These are phyloP conservation scores for Auanema freiburgensis DNA, from an alignment of 2,888 invertebrate genomes.

Conservation along the genomic window DNA sequence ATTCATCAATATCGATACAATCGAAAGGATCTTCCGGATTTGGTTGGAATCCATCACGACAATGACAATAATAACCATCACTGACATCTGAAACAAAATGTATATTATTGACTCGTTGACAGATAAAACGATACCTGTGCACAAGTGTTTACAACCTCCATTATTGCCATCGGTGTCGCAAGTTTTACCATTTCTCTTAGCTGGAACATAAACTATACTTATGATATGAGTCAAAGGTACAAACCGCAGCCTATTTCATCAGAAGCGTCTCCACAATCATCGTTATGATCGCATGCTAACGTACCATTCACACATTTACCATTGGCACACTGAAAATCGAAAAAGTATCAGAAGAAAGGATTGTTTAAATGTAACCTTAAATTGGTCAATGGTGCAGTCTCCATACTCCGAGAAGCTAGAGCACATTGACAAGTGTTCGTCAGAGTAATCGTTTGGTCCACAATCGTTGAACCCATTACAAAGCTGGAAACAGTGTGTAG, in stretches of 20 bases:
- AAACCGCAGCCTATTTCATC: slow-evolving; percentile 91
- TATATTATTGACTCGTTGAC: not conserved
- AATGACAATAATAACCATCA: slow-evolving; percentile 44
- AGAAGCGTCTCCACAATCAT: slow-evolving; percentile 69
- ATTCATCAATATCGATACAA: slow-evolving; percentile 66
- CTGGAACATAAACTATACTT: slow-evolving; percentile 26
- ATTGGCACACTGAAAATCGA: slow-evolving; percentile 49
- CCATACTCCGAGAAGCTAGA: slow-evolving; percentile 62
- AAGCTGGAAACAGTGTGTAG: slow-evolving; percentile 33
- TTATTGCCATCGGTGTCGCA: slow-evolving; percentile 72
- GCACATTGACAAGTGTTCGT: slow-evolving; percentile 72
- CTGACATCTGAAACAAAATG: slow-evolving; percentile 25
- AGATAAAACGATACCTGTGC: slow-evolving; percentile 77
- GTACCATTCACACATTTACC: slow-evolving; percentile 74
- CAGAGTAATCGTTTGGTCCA: slow-evolving; percentile 59
- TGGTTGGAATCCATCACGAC: slow-evolving; percentile 79
- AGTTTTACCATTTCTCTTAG: slow-evolving; percentile 51
- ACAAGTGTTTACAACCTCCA: slow-evolving; percentile 92
- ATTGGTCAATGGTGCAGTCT: slow-evolving; percentile 59
- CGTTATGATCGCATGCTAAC: slow-evolving; percentile 60
- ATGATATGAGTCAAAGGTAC: not conserved
- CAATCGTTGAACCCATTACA: slow-evolving; percentile 64
- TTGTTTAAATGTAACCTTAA: slow-evolving; percentile 35
- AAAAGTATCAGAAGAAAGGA: not conserved
- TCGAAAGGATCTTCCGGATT: slow-evolving; percentile 56